Base-by-base conservation (phyloP, 1,140 invertebrate genomes). In the Matsumurasca onukii region DNA sequence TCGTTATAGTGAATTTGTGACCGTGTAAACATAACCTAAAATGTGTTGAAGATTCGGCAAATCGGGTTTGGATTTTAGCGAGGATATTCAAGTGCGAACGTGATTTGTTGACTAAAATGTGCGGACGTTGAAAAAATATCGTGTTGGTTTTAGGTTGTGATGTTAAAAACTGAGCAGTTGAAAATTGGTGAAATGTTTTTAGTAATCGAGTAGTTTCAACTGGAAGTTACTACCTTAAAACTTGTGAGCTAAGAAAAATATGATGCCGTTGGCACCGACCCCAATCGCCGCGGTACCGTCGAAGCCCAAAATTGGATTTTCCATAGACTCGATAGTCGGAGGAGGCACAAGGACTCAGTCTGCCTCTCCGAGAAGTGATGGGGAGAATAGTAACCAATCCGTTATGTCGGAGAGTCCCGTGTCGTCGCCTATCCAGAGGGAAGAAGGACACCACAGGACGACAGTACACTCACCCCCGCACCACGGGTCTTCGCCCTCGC, bases 321-420 rank as follows among this genome's bases (percentile, higher is more conserved):
- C 92, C 75, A 97, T 97, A 78, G 95, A 97, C 80, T 95, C 93
- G 73, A 94, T 97, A 72, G 94, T 97, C 59, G 93, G 94, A 67
- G 85, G 85, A 22, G 84, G 84, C 68, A 72, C 69, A 3, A 67
- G 76, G 3, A 69, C 63, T 81, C 77, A 67, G 31, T 82, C 83
- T 1, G 84, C 84, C 30, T 80, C 79, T 2, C 55, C 31, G 22
- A 29, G 68, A 15, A 71, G 69, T 39, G 69, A 66, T 62, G 69
- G 68, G 22, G 67, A 65, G 34, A 1, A 75, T 88, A 71, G 87
- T 88, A 0, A 88, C 87, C 3, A 87, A 1, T 79, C 78, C 0
- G 67, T 39, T 27, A 49, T 55, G 30, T 80, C 80, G 5, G 80
- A 86, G 39, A 83, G 84, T 0, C 76, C 75, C 2, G 70, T 75